Conservation (phyloP, 2,797 vertebrate species). For the Falco biarmicus region DNA sequence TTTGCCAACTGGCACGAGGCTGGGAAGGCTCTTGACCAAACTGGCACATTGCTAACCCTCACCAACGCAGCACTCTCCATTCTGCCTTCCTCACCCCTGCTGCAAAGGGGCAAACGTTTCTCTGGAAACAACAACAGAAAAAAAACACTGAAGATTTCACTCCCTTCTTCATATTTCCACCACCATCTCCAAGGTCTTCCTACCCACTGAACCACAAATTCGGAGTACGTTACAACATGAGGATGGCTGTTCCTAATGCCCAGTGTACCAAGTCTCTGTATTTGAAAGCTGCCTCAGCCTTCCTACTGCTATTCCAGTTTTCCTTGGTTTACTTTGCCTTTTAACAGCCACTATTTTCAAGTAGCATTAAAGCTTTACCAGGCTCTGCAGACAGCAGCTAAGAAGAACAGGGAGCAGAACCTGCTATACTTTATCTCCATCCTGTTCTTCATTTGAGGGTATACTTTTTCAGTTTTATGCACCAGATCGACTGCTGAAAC, state of each 20-base stretch:
- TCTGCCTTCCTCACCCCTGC: fast-evolving
- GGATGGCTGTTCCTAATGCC: fast-evolving
- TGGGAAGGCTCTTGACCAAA: neutral
- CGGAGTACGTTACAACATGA: fast-evolving
- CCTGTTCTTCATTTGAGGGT: neutral
- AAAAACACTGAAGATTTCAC: neutral
- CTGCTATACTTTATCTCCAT: neutral
- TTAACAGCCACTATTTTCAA: neutral
- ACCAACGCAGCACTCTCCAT: fast-evolving
- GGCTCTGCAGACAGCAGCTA: neutral
- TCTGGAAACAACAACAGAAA: neutral
- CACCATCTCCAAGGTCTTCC: fast-evolving
- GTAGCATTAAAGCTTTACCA: neutral
- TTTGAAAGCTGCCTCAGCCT: neutral
- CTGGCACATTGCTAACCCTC: fast-evolving
- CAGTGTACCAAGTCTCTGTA: neutral
- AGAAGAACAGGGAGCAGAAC: neutral
- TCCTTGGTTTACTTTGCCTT: neutral
- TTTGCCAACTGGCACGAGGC: neutral
- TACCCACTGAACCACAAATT: neutral
- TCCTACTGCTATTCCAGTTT: neutral
- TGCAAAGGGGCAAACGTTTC: fast-evolving
- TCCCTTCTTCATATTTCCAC: neutral
- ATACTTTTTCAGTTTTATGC: neutral
- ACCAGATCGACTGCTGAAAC: neutral